Base-by-base conservation (phyloP, 2,113 vertebrate species). In the Phalacrocorax aristotelis region DNA sequence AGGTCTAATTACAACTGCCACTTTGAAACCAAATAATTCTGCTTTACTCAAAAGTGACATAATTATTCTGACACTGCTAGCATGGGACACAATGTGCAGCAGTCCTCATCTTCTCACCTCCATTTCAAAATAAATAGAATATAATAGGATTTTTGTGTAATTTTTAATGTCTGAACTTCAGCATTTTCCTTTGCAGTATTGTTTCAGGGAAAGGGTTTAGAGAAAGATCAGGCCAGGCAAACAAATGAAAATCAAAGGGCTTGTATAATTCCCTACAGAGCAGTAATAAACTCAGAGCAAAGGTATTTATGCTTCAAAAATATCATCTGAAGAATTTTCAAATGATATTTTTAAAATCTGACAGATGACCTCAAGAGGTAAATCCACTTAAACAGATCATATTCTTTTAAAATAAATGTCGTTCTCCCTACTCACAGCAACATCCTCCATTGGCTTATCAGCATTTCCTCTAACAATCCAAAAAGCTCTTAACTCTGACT, bases 1-100 rank as follows among this genome's bases (percentile, higher is more conserved):
- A 94, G 26, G 38, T 94, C 81, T 95, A 93, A 96, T 89, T 97
- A 77, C 66, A 62, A 21, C 48, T 91, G 51, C 18, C 84, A 95
- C 58, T 95, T 83, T 79, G 74, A 85, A 97, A 84, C 49, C 40
- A 93, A 93, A 38, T 42, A 93, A 91, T 91, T 92, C 66, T 32
- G 32, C 55, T 92, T 89, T 93, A 62, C 51, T 91, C 70, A 83
- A 69, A 94, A 83, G 66, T 75, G 60, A 75, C 72, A 64, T 58
- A 36, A 52, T 94, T 93, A 15, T 94, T 94, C 44, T 85, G 74
- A 68, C 74, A 89, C 23, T 70, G 84, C 15, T 82, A 83, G 58
- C 46, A 40, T 32, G 75, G 46, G 36, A 15, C 22, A 76, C 25
- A 74, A 62, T 40, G n/a, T 80, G 34, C 51, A 94, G 69, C 27